These are phyloP conservation scores for Manacus vitellinus DNA, from an alignment of 2,113 vertebrate species.

Conservation along the genomic window DNA sequence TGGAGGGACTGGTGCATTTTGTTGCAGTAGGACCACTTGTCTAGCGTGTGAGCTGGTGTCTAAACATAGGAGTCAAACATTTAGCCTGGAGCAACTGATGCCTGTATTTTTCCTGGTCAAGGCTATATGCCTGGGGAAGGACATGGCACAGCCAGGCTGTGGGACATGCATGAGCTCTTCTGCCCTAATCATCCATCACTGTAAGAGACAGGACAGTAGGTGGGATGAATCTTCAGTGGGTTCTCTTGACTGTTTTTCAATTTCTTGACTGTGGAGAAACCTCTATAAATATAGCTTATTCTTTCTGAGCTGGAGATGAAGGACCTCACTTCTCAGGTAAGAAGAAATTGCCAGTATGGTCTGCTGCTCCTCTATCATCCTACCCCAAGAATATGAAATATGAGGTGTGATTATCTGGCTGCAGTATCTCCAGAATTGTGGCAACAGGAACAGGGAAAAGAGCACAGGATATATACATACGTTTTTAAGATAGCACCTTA, in stretches of 20 bases:
- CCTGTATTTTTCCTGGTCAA: background rate
- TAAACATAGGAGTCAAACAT: background rate
- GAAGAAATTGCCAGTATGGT: background rate
- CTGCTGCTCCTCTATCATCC: background rate
- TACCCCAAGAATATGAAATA: background rate
- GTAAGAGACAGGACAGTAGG: background rate
- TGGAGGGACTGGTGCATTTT: background rate
- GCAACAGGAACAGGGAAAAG: background rate
- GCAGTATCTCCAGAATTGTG: background rate
- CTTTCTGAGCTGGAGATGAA: background rate
- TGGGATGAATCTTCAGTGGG: background rate
- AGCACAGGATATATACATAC: background rate
- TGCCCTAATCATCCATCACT: background rate
- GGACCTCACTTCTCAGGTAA: background rate
- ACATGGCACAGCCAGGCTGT: accelerated
- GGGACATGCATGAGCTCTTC: background rate
- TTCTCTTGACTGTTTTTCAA: background rate
- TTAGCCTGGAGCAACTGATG: background rate
- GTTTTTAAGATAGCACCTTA: background rate
- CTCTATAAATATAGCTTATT: background rate
- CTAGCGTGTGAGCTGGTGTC: background rate
- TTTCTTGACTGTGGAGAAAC: background rate
- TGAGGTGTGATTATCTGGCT: background rate
- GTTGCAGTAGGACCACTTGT: background rate
- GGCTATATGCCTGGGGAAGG: background rate